Evolutionary conservation across 2,113 vertebrate genomes (phyloP), one percentile per base, ranked within the genome.

Genomic region (Rissa tridactyla): DNA sequence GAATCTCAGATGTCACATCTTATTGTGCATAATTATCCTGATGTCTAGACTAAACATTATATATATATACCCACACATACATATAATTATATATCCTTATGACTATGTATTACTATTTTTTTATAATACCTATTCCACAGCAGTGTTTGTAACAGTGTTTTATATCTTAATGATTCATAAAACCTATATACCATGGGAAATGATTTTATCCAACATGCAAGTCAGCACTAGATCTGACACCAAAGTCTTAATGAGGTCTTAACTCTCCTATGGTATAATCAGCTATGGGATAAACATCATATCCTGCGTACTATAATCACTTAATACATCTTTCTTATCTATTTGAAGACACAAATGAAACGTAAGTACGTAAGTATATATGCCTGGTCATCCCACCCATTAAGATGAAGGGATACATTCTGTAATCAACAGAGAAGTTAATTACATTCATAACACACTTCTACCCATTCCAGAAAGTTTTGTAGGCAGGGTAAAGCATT

Each of bases 1-100:
- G 96, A 97, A 96, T 96, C 94, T 97, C 78, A 97, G 72, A 97
- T 97, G 96, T 96, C 94, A 97, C 90, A 96, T 96, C 96, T 96
- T 96, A 96, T 97, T 97, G 96, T 96, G 88, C 92, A 86, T 95
- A 96, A 97, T 97, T 96, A 97, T 95, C 92, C 92, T 78, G 76
- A 96, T 94, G 95, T 96, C 96, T 97, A 97, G 96, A 97, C 96
- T 96, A 95, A 97, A 96, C 88, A 96, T 96, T 95, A 95, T 95
- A 97, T 95, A 97, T 95, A 97, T 96, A 96, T 96, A 95, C 93
- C 87, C 94, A 90, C 92, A 93, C 82, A 95, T 81, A 97, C 79
- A 57, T 94, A 93, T 95, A 96, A 96, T 97, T 97, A 97, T 83
- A 95, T 94, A 96, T 94, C 79, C 92, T 95, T 96, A 97, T 97